Percentiles rank a stretch among this genome's conserved stretches.
Conservation (phyloP, 2,888 invertebrate species). For the Cantharis rufa region DNA sequence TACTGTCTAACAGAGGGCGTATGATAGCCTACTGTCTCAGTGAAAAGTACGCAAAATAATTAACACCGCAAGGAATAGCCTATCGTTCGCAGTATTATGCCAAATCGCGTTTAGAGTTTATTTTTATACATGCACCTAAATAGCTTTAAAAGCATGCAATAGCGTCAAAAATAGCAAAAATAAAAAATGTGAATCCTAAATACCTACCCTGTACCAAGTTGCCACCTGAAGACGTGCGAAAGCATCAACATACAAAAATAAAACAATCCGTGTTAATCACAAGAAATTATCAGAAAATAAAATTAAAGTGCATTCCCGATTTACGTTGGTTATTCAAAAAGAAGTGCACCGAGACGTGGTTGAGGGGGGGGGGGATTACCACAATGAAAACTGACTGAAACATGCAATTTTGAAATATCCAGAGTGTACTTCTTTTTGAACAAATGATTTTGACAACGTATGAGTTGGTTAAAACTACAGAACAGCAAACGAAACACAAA, state of each 20-base stretch:
- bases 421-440: background rate
- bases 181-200: slow-evolving; percentile 26
- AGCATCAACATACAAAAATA: slow-evolving; percentile 42
- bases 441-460: background rate
- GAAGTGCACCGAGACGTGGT: background rate
- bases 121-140: background rate
- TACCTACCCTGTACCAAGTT: slow-evolving; percentile 91
- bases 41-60: no score
- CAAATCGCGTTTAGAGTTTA: no score
- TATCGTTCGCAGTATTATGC: no score
- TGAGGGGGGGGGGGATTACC: background rate
- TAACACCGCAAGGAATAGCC: no score
- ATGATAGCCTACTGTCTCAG: no score
- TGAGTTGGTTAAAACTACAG: background rate
- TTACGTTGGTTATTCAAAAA: background rate
- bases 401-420: background rate
- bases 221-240: slow-evolving; percentile 69
- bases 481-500: background rate
- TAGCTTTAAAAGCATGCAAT: background rate
- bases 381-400: no score
- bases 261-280: slow-evolving; percentile 36
- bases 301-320: background rate
- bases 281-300: slow-evolving; percentile 4
- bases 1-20: no score
- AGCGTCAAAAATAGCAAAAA: slow-evolving; percentile 6